These are phyloP conservation scores for Epizoanthus scotinus DNA, from an alignment of 92 coral and sea anemone species.

Conservation along the genomic window DNA sequence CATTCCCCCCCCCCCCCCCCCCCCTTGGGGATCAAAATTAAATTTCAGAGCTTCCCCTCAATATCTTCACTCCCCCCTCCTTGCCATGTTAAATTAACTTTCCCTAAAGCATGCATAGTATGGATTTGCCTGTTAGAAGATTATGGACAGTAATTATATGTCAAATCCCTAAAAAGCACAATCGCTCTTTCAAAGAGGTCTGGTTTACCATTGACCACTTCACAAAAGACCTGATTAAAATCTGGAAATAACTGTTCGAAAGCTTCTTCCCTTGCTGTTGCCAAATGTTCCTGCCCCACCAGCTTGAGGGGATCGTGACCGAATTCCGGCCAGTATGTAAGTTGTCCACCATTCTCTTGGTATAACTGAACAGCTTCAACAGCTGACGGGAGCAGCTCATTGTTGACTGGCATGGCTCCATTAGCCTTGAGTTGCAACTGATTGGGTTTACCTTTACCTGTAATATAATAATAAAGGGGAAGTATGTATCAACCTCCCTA, in stretches of 20 bases:
- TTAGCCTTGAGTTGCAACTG: too few relatives aligned
- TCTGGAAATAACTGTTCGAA: constrained; percentile 21
- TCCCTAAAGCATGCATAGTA: too few relatives aligned
- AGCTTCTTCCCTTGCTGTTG: constrained; percentile 16
- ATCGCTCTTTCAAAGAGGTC: constrained; percentile 25
- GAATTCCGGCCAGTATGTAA: constrained; percentile 13
- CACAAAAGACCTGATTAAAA: constrained; percentile 28
- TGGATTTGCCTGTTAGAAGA: not conserved
- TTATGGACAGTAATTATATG: constrained; percentile 1
- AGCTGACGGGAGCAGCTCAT: constrained; percentile 15
- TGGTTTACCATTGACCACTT: constrained; percentile 26
- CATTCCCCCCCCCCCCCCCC: too few relatives aligned
- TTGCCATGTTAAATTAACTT: too few relatives aligned
- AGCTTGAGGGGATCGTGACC: constrained; percentile 28
- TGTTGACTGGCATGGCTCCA: too few relatives aligned
- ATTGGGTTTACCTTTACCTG: too few relatives aligned
- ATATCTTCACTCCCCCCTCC: too few relatives aligned
- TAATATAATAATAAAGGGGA: too few relatives aligned
- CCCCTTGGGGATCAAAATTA: too few relatives aligned
- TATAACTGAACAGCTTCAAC: constrained; percentile 41
- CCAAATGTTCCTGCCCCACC: constrained; percentile 12
- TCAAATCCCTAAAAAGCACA: constrained; percentile 9
- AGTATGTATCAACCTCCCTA: too few relatives aligned
- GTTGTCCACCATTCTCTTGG: constrained; percentile 26
- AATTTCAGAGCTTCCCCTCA: too few relatives aligned